Percentiles rank a stretch among this genome's conserved stretches.
Conservation (phyloP, 2,888 invertebrate genomes). For the Catocala sponsa region DNA sequence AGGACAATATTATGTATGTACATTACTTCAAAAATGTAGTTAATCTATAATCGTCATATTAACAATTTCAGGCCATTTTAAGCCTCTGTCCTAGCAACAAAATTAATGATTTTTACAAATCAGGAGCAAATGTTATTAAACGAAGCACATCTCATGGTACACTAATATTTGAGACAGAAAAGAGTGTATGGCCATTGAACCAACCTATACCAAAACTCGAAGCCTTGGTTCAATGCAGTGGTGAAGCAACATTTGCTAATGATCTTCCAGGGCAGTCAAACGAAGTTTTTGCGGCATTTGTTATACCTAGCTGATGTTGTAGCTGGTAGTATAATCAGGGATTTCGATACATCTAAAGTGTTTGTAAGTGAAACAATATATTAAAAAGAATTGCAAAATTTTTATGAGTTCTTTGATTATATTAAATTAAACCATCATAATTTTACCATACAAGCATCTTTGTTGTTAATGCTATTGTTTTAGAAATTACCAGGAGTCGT, state of each 20-base stretch:
- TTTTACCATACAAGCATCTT: background rate
- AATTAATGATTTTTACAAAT: conserved; percentile 46
- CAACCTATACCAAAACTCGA: conserved; percentile 91
- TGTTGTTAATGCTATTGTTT: conserved; percentile 38
- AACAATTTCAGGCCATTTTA: conserved; percentile 52
- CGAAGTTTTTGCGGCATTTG: conserved; percentile 91
- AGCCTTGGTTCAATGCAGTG: conserved; percentile 88
- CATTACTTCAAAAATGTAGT: no score
- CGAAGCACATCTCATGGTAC: conserved; percentile 81
- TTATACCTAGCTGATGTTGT: conserved; percentile 81
- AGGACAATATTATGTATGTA: no score
- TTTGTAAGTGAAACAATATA: conserved; percentile 79
- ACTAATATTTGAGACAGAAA: conserved; percentile 89
- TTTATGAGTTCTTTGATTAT: no score
- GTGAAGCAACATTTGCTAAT: conserved; percentile 90
- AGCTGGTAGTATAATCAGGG: conserved; percentile 84
- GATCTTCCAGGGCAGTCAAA: conserved; percentile 88
- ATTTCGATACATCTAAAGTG: conserved; percentile 88
- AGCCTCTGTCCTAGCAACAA: conserved; percentile 55
- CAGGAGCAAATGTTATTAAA: conserved; percentile 52
- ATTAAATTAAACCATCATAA: no score
- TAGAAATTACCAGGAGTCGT: conserved; percentile 89
- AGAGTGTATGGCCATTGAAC: conserved; percentile 90
- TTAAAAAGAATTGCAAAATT: background rate
- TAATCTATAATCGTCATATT: no score